Evolutionary conservation across 2,113 vertebrate genomes (phyloP).

Genomic region (Strix aluco): DNA sequence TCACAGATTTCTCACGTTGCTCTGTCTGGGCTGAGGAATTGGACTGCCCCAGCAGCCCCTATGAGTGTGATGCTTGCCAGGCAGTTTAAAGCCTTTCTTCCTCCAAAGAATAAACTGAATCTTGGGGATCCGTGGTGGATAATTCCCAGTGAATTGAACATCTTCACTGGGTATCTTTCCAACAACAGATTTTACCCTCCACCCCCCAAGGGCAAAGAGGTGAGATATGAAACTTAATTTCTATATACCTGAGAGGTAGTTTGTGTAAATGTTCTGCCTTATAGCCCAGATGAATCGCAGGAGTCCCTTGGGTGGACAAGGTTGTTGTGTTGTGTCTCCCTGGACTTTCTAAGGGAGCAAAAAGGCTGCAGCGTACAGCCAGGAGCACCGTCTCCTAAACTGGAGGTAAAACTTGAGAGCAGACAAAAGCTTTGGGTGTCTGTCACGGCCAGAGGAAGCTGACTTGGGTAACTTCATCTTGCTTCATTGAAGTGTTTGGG

Average conservation of each 20-base stretch:
- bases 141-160: conserved; percentile 91
- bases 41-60: conserved; percentile 82
- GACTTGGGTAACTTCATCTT: neutral
- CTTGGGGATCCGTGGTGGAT: conserved; percentile 93
- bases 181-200: conserved; percentile 97
- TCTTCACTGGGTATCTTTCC: conserved; percentile 94
- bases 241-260: neutral
- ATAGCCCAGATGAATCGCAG: neutral
- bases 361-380: neutral
- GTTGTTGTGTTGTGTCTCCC: neutral
- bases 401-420: neutral
- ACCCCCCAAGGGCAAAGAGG: conserved; percentile 91
- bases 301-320: neutral
- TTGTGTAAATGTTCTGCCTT: neutral
- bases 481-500: neutral
- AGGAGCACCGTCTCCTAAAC: neutral
- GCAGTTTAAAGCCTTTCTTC: conserved; percentile 90
- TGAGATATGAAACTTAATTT: conserved; percentile 29
- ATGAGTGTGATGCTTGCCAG: conserved; percentile 76
- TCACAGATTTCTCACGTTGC: conserved; percentile 88
- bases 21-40: conserved; percentile 88
- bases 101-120: conserved; percentile 82
- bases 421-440: neutral
- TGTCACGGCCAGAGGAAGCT: neutral
- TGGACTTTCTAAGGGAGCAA: neutral